Base-by-base conservation (phyloP, 2,113 vertebrate genomes). In the Podilymbus podiceps region DNA sequence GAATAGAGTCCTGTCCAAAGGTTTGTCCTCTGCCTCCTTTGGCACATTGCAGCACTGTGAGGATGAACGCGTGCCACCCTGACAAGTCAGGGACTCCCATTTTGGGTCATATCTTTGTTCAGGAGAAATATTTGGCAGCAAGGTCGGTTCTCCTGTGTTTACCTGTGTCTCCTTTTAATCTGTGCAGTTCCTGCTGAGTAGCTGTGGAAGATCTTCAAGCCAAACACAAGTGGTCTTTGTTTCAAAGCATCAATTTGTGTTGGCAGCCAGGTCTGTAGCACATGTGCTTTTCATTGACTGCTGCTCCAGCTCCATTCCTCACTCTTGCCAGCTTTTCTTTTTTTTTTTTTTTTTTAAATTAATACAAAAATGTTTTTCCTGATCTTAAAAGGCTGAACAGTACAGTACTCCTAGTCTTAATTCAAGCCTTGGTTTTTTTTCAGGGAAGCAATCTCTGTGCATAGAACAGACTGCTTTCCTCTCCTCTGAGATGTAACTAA, bases 261-360 rank as follows among this genome's bases (percentile, higher is more conserved):
- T 97, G 96, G 81, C 98, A 98, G 98, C 97, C 98, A 79, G 97
- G 97, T 98, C 95, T 92, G 94, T 92, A 95, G 94, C 79, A 89
- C 98, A 98, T 98, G 96, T 98, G 98, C 97, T 98, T 98, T 97
- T 98, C 94, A 98, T 98, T 98, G 92, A 92, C 89, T 92, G 96
- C 94, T 60, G 64, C 94, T 96, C 77, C 73, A 1, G 74, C 93
- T 93, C 87, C 30, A 22, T 95, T 96, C 89, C 93, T 76, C 76
- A 9, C 88, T 95, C 93, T 28, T 68, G 88, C 93, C 89, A 84
- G 91, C 81, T 88, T 89, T 93, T 63, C 77, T 89, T 78, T 44
- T 38, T 38, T 38, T 38, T 38, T 38, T 38, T 38, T 38, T 38
- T 38, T 38, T n/a, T n/a, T n/a, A 33, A 78, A 90, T 76, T 87